Conservation (phyloP, 1,140 invertebrate genomes). For the Neodiprion virginianus region DNA sequence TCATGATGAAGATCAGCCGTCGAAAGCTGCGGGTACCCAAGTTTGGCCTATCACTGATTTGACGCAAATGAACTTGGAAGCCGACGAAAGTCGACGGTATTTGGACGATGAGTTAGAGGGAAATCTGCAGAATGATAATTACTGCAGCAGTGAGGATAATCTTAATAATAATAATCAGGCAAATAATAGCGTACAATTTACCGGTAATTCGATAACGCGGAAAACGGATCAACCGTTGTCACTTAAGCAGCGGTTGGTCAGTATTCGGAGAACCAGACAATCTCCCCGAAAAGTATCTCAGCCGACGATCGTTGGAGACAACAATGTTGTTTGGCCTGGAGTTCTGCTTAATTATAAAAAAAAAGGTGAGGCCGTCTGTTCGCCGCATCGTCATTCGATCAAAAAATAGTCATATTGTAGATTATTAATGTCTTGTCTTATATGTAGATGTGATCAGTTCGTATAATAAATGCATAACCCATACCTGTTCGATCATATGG, state of each 20-base stretch:
- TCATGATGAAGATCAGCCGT: background rate
- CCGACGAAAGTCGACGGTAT: background rate
- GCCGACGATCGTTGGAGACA: slow-evolving; percentile 25
- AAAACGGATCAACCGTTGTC: no score
- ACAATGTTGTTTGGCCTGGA: slow-evolving; percentile 36
- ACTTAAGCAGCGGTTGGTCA: slow-evolving; percentile 17
- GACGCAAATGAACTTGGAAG: slow-evolving; percentile 28
- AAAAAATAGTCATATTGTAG: background rate
- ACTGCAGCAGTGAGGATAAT: background rate
- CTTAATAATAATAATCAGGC: background rate
- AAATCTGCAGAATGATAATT: background rate
- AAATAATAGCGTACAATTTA: background rate
- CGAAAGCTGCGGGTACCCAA: background rate
- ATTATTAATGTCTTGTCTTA: no score
- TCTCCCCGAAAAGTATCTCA: slow-evolving; percentile 18
- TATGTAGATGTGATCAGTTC: no score
- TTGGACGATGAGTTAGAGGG: background rate
- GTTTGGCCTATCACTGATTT: slow-evolving; percentile 38
- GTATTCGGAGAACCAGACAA: slow-evolving; percentile 20
- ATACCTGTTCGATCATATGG: no score
- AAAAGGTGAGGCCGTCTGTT: slow-evolving; percentile 23
- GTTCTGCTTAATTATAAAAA: slow-evolving; percentile 38
- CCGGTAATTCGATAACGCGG: no score
- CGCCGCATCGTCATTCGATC: slow-evolving; percentile 27
- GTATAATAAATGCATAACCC: no score